Base-by-base conservation (phyloP, 2,888 invertebrate genomes). In the Plagodis pulveraria region DNA sequence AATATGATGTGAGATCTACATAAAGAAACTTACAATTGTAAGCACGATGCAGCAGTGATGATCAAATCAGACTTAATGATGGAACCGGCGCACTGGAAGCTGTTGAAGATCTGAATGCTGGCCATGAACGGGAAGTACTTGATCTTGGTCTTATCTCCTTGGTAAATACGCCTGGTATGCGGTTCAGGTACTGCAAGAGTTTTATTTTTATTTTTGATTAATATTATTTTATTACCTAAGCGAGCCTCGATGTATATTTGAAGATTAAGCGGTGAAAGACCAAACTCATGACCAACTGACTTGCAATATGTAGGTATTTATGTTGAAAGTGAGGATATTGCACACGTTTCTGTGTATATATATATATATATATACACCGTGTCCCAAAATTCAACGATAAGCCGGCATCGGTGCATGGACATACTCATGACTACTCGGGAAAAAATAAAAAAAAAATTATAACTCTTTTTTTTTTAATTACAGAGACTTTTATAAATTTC, bases 111-210 rank as follows among this genome's bases (percentile, higher is more conserved):
- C 32, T 84, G 85, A 0, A 91, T 69, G 60, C 84, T 86, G 2
- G 84, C 90, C 78, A 91, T 80, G 68, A 91, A 91, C 0, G 91
- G 89, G 57, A 72, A 91, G 38, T 79, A 42, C 53, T 80, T 86
- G 54, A 87, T 84, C 45, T 79, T 83, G 0, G 76, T 78, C 32
- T 63, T 71, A 6, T 70, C 51, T 0, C 89, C 89, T 12, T 57
- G 66, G 62, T 67, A 89, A 47, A 90, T 77, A 0, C 90, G 84
- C 4, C 90, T 56, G 11, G 58, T 48, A 12, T 51, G 43, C 7
- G 44, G 10, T 35, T 65, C 59, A 47, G 79, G 76, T 9, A 67
- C 86, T 86, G 38, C 22, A 22, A 22, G 22, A 2, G 22, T 2
- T 4, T 22, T 22, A 22, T 22, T 22, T 22, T 22, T 22, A 22